phyloP scores from a whole-genome alignment of 1,140 invertebrate species.

The Eurosta solidaginis region DNA sequence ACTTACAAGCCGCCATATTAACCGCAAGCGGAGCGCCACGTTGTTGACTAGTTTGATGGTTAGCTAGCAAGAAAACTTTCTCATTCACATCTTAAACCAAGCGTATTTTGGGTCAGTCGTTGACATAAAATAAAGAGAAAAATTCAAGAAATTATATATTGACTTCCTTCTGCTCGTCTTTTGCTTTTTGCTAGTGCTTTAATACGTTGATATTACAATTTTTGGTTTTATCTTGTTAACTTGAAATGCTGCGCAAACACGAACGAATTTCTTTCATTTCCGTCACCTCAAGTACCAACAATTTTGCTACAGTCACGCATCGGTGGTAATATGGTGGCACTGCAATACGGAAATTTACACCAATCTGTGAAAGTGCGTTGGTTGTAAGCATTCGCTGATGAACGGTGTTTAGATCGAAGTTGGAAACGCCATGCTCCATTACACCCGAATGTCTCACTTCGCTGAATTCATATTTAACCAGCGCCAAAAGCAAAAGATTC shows the following conservation, averaged over 20 bases:
- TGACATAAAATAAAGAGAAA: too few relatives aligned
- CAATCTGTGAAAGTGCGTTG: neutral
- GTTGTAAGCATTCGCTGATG: too few relatives aligned
- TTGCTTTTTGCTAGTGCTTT: neutral
- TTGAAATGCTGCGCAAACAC: slow-evolving; percentile 15
- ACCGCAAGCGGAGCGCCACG: neutral
- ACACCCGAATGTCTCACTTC: too few relatives aligned
- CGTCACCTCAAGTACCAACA: neutral
- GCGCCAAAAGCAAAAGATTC: too few relatives aligned
- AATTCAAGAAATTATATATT: too few relatives aligned
- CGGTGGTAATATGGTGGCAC: neutral
- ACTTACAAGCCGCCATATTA: neutral
- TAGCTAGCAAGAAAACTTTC: neutral
- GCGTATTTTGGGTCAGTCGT: slow-evolving; percentile 2
- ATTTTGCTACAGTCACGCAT: neutral
- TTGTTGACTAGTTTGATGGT: neutral
- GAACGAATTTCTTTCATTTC: slow-evolving; percentile 13
- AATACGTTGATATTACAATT: neutral
- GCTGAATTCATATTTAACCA: too few relatives aligned
- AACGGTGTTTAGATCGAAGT: too few relatives aligned
- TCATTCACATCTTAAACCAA: slow-evolving; percentile 8
- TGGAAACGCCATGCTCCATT: too few relatives aligned
- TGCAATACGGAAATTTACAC: neutral
- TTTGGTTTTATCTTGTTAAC: neutral
- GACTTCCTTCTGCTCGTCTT: neutral